Base-by-base conservation (phyloP, 2,888 invertebrate species). In the Electrophaes corylata region DNA sequence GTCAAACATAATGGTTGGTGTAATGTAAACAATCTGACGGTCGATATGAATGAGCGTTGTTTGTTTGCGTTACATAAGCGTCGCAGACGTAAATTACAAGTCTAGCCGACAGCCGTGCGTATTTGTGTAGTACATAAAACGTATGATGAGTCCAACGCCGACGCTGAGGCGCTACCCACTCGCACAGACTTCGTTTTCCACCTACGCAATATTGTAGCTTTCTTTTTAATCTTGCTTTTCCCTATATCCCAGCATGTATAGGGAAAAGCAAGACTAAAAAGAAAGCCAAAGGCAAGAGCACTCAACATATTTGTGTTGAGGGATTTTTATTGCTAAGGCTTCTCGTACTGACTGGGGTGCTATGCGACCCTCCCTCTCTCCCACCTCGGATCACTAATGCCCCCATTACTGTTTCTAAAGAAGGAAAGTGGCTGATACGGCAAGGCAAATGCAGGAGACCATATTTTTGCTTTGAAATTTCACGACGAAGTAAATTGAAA, bases 201-300 rank as follows among this genome's bases (percentile, higher is more conserved):
- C 67, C 69, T 68, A 76, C 71, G 65, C 61, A 52, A 67, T 65
- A 64, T 61, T 60, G 63, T 57, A 62, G 64, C 64, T 67, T 69
- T 66, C 69, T 67, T 71, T 69, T 66, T 43, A 58, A 57, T 50
- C 62, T 61, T 62, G 64, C 62, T 67, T 59, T 68, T 70, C 52
- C 57, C 40, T 56, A 51, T 52, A 48, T n/a, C n/a, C n/a, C n/a
- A n/a, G n/a, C n/a, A n/a, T n/a, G n/a, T n/a, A n/a, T n/a, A n/a
- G n/a, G n/a, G n/a, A n/a, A n/a, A n/a, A n/a, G n/a, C n/a, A n/a
- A n/a, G n/a, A n/a, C n/a, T n/a, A n/a, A n/a, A n/a, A n/a, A n/a
- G n/a, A n/a, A n/a, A n/a, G n/a, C n/a, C n/a, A n/a, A 60, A 58
- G 47, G 53, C 48, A 31, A 52, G 51, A 49, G 59, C 50, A 50